These are phyloP conservation scores for Coregonus sp. DNA, from an alignment of 2,797 vertebrate species.

Conservation along the genomic window DNA sequence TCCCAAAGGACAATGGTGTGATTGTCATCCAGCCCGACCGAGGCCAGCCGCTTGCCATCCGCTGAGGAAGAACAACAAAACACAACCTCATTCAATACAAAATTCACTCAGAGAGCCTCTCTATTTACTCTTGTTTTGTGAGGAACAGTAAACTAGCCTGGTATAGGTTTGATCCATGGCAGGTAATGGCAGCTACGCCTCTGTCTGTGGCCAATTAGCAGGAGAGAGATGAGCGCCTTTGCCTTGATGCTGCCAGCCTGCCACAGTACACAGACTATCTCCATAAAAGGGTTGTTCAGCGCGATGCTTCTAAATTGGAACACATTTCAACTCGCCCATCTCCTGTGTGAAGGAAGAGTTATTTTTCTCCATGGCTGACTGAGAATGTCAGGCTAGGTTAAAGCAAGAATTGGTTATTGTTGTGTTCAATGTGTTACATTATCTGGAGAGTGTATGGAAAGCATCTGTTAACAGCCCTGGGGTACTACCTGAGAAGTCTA, in stretches of 20 bases:
- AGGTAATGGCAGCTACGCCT: constrained; percentile 48
- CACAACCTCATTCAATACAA: constrained; percentile 29
- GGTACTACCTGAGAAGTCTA: constrained; percentile 94
- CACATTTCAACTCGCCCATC: constrained; percentile 33
- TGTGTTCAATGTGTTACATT: not conserved
- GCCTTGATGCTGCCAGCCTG: constrained; percentile 45
- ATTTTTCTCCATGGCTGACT: not conserved
- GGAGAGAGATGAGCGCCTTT: constrained; percentile 45
- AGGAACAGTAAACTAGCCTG: constrained; percentile 54
- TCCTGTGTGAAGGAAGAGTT: constrained; percentile 28
- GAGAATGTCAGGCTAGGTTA: not conserved
- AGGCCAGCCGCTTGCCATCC: constrained; percentile 93
- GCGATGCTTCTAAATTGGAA: constrained; percentile 40
- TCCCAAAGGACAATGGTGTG: constrained; percentile 96
- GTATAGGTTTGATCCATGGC: constrained; percentile 47
- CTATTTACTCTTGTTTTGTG: constrained; percentile 46
- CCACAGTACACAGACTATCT: constrained; percentile 33
- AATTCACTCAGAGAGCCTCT: constrained; percentile 26
- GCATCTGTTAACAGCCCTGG: not conserved
- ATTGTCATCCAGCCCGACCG: constrained; percentile 94
- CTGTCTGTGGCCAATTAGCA: constrained; percentile 60
- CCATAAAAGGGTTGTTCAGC: constrained; percentile 21
- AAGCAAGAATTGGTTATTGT: not conserved
- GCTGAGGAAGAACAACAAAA: constrained; percentile 70
- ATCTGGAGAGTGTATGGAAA: not conserved